These are phyloP conservation scores for Sardinella longiceps DNA, from an alignment of 2,797 vertebrate species.

Conservation along the genomic window DNA sequence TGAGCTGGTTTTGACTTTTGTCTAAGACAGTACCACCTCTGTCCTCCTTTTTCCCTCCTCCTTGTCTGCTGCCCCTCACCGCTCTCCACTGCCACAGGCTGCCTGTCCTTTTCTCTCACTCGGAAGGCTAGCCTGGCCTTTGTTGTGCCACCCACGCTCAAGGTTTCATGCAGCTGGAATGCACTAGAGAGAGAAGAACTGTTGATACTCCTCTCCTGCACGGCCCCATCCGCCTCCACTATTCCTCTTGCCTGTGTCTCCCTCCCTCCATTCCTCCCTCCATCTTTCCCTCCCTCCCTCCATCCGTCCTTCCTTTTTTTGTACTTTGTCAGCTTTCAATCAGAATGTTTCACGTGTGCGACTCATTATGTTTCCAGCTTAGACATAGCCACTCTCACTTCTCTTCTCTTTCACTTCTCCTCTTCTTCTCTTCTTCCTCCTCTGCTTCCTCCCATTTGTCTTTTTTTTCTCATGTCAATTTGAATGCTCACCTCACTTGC, in stretches of 20 bases:
- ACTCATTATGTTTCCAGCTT: slow-evolving; percentile 49
- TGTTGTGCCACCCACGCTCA: slow-evolving; percentile 8
- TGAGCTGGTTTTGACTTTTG: background rate
- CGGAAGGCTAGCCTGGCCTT: background rate
- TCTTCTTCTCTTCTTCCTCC: background rate
- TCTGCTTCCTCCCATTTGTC: slow-evolving; percentile 7
- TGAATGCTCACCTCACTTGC: slow-evolving; percentile 60
- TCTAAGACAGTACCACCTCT: background rate
- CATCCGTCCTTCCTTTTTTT: background rate
- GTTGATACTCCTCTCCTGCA: background rate
- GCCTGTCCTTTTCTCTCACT: background rate
- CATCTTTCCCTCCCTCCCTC: background rate
- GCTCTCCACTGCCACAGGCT: background rate
- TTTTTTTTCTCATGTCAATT: slow-evolving; percentile 47
- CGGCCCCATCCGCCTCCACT: background rate
- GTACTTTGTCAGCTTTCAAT: background rate
- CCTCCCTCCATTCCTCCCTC: background rate
- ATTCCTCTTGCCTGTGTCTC: background rate
- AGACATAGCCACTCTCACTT: slow-evolving; percentile 26
- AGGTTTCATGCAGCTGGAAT: background rate
- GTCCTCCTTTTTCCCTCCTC: background rate
- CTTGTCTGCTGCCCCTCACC: background rate
- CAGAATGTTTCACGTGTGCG: slow-evolving; percentile 34
- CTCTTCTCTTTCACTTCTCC: background rate
- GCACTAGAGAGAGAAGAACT: background rate